Evolutionary conservation across 2,797 vertebrate genomes (phyloP).

Genomic region (Onychomys leucogaster): DNA sequence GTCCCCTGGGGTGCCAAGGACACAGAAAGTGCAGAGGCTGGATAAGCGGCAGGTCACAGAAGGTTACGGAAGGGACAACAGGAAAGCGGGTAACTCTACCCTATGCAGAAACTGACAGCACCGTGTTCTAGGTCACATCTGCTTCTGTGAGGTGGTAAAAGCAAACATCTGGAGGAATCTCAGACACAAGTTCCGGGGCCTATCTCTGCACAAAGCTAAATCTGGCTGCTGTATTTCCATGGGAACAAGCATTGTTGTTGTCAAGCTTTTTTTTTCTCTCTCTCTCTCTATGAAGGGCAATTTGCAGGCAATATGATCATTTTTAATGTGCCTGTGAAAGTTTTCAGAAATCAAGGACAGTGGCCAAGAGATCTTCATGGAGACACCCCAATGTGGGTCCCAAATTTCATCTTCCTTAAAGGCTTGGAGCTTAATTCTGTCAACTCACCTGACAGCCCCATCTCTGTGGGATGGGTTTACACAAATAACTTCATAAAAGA

Average conservation of each 20-base stretch:
- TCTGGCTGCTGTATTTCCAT: slow-evolving; percentile 52
- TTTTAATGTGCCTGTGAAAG: not conserved
- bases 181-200: slow-evolving; percentile 35
- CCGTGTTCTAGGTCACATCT: slow-evolving; percentile 58
- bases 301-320: not conserved
- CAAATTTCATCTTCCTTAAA: not conserved
- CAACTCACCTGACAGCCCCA: not conserved
- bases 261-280: not conserved
- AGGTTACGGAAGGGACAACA: not conserved
- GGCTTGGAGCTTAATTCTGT: not conserved
- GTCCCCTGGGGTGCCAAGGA: not conserved
- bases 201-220: slow-evolving; percentile 45
- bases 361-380: not conserved
- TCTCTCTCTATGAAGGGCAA: slow-evolving; percentile 8
- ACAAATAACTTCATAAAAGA: slow-evolving; percentile 14
- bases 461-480: not conserved
- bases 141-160: not conserved
- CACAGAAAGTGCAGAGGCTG: not conserved
- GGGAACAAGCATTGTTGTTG: slow-evolving; percentile 24
- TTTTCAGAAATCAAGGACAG: slow-evolving; percentile 9
- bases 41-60: not conserved
- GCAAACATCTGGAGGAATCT: slow-evolving; percentile 57
- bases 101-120: slow-evolving; percentile 1
- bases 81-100: not conserved
- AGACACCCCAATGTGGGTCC: not conserved